Conservation (phyloP, 2,113 vertebrate species). For the Phyllopteryx taeniolatus region DNA sequence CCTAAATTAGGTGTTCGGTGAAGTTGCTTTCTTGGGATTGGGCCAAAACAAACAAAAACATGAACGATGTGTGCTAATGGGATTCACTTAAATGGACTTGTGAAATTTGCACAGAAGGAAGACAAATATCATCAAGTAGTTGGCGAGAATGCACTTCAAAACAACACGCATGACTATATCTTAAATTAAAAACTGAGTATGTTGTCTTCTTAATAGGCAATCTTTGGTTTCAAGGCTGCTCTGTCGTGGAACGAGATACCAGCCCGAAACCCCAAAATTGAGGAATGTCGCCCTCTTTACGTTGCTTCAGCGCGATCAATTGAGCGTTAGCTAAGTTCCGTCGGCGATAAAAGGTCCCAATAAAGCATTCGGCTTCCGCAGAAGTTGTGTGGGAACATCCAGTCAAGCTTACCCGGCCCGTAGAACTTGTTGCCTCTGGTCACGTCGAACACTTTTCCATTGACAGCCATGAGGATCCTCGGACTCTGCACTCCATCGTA, state of each 20-base stretch:
- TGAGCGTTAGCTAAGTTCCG: neutral
- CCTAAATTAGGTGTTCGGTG: neutral
- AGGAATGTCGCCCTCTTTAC: neutral
- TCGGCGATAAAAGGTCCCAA: neutral
- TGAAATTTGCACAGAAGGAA: neutral
- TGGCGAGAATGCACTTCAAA: neutral
- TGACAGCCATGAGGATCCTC: slow-evolving; percentile 91
- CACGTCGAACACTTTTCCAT: slow-evolving; percentile 93
- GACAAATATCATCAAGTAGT: neutral
- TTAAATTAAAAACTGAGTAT: neutral
- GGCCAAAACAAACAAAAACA: neutral
- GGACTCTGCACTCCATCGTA: slow-evolving; percentile 82
- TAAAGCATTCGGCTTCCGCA: neutral
- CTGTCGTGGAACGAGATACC: slow-evolving; percentile 40
- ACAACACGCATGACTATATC: too few relatives aligned
- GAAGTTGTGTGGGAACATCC: neutral
- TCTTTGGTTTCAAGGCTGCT: slow-evolving; percentile 40
- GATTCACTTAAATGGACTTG: neutral
- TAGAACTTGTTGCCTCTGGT: slow-evolving; percentile 90
- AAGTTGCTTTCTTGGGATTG: neutral
- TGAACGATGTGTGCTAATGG: neutral
- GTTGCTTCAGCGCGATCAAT: too few relatives aligned
- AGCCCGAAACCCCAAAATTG: neutral
- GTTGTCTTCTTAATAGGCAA: slow-evolving; percentile 32
- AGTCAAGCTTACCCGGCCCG: slow-evolving; percentile 80